Conservation (phyloP, 2,888 invertebrate species). For the Acleris holmiana region DNA sequence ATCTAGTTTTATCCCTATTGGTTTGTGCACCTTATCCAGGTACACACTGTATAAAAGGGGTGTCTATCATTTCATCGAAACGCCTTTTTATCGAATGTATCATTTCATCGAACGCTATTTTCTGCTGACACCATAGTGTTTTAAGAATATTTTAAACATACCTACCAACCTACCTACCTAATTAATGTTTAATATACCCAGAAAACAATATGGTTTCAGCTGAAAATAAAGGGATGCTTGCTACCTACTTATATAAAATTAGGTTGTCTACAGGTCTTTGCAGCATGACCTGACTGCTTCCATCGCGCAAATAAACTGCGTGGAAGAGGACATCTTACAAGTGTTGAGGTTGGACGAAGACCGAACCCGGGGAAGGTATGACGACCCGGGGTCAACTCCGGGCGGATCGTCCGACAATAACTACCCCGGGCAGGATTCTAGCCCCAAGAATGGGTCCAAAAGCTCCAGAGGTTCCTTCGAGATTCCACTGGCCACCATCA, state of each 20-base stretch:
- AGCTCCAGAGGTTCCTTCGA: constrained; percentile 11
- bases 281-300: constrained; percentile 56
- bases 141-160: no score
- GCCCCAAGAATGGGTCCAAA: not conserved
- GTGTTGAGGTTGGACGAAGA: constrained; percentile 64
- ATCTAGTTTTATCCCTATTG: no score
- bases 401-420: not conserved
- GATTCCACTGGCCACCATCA: constrained; percentile 55
- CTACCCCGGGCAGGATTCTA: not conserved
- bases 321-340: constrained; percentile 57
- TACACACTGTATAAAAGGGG: no score
- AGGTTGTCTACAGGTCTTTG: constrained; percentile 47
- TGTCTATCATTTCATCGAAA: no score
- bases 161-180: no score
- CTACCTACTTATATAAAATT: not conserved
- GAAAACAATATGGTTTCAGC: no score
- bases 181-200: no score
- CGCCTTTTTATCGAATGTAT: no score
- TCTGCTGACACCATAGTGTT: no score
- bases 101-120: no score
- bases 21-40: no score
- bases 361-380: constrained; percentile 55
- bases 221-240: no score
- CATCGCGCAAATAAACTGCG: constrained; percentile 59
- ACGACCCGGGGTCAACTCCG: constrained; percentile 11